phyloP scores from a whole-genome alignment of 2,797 vertebrate genomes.

The Bradypus variegatus region DNA sequence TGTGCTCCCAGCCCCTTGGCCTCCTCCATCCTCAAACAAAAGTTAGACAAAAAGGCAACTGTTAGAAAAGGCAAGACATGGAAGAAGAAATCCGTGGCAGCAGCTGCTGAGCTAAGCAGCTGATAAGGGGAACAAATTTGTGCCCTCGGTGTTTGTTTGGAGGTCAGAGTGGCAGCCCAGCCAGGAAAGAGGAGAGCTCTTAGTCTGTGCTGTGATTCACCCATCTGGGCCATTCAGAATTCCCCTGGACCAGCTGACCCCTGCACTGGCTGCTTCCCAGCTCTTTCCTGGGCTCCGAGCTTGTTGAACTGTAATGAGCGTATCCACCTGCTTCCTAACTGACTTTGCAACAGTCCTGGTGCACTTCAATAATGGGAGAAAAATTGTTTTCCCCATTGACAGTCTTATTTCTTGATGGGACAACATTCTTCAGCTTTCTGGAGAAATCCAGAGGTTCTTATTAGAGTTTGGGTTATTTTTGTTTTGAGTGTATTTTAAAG shows the following conservation, averaged over 20 bases:
- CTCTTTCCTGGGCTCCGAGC: background rate
- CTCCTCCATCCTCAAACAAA: constrained; percentile 30
- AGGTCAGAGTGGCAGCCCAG: constrained; percentile 29
- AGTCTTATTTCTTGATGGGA: background rate
- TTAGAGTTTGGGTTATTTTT: background rate
- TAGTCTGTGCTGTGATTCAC: background rate
- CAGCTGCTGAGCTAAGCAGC: constrained; percentile 48
- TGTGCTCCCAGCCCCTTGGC: background rate
- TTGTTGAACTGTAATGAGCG: constrained; percentile 37
- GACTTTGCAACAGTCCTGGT: constrained; percentile 17
- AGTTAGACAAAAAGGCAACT: constrained; percentile 41
- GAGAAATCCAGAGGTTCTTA: background rate
- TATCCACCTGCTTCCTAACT: constrained; percentile 18
- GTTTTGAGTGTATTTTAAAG: background rate
- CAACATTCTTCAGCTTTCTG: background rate
- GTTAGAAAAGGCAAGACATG: background rate
- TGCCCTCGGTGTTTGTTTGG: constrained; percentile 46
- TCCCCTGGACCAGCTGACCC: constrained; percentile 20
- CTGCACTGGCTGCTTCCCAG: background rate
- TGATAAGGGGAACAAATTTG: constrained; percentile 54
- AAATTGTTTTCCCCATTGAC: background rate
- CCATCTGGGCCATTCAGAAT: constrained; percentile 45
- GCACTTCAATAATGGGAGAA: background rate
- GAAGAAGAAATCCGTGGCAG: constrained; percentile 35
- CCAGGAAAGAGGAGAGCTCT: background rate